These are phyloP conservation scores for Onthophagus taurus DNA, from an alignment of 1,140 invertebrate genomes.

Conservation along the genomic window DNA sequence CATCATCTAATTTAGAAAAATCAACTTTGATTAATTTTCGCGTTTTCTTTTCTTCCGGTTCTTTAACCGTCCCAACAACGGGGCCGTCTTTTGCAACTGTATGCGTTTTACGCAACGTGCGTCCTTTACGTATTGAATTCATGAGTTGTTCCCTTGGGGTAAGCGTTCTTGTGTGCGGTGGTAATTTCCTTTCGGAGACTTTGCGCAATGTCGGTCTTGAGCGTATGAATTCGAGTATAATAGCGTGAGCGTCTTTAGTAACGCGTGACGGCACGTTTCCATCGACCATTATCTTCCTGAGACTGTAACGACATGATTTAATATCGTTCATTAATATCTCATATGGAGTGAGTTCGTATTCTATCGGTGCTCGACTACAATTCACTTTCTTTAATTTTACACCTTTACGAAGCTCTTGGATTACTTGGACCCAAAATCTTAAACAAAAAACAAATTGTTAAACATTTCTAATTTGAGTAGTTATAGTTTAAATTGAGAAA, in stretches of 20 bases:
- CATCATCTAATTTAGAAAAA: conserved; percentile 50
- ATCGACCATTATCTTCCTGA: conserved; percentile 72
- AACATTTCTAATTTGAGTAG: too few relatives aligned
- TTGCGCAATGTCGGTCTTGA: conserved; percentile 88
- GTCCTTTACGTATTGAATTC: conserved; percentile 77
- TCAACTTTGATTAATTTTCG: conserved; percentile 56
- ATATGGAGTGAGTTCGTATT: conserved; percentile 94
- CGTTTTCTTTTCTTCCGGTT: not conserved
- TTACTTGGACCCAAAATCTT: conserved; percentile 85
- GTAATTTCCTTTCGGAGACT: conserved; percentile 81
- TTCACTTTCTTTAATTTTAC: conserved; percentile 89
- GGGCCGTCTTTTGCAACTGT: not conserved
- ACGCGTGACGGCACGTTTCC: conserved; percentile 72
- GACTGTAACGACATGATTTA: conserved; percentile 73
- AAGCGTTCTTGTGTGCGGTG: conserved; percentile 55
- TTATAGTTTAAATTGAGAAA: too few relatives aligned
- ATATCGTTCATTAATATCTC: conserved; percentile 97
- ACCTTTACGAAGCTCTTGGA: conserved; percentile 47
- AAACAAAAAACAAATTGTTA: not conserved
- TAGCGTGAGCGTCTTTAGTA: conserved; percentile 88
- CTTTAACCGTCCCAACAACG: not conserved
- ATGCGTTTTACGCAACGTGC: conserved; percentile 44
- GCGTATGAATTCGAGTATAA: conserved; percentile 93
- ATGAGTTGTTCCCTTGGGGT: conserved; percentile 79
- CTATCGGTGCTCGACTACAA: conserved; percentile 58